These are phyloP conservation scores for Hydrozoanthus gracilis DNA, from an alignment of 92 coral and sea anemone genomes.

Conservation along the genomic window DNA sequence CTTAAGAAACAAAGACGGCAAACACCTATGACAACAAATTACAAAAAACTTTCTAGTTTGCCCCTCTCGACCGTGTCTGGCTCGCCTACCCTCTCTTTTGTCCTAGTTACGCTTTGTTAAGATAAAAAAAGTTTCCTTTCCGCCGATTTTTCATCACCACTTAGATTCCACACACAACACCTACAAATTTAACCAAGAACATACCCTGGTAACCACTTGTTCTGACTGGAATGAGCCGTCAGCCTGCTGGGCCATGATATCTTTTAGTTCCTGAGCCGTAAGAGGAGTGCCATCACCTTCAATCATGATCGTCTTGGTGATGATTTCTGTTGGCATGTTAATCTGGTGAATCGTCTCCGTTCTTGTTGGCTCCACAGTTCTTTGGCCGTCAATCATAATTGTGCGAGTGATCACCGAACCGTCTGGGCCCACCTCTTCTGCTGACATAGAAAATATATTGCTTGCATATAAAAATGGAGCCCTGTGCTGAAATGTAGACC, in stretches of 20 bases:
- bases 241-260: conserved; percentile 92
- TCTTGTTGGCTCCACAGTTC: conserved; percentile 71
- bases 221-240: conserved; percentile 70
- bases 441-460: conserved; percentile 1
- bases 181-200: neutral
- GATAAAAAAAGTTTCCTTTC: too few species aligned
- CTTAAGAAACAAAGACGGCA: too few species aligned
- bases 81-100: too few species aligned
- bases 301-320: conserved; percentile 98
- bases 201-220: conserved; percentile 80
- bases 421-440: conserved; percentile 65
- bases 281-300: conserved; percentile 98
- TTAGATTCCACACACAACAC: neutral
- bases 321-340: conserved; percentile 92
- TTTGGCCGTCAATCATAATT: conserved; percentile 86
- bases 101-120: too few species aligned
- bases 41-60: too few species aligned
- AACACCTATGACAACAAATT: too few species aligned
- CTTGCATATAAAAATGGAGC: neutral
- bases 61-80: too few species aligned
- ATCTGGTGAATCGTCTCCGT: conserved; percentile 86
- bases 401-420: conserved; percentile 90
- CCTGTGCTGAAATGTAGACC: too few species aligned
- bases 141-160: too few species aligned
- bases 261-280: conserved; percentile 92